These are phyloP conservation scores for Chelon labrosus DNA, from an alignment of 2,797 vertebrate species.

Conservation along the genomic window DNA sequence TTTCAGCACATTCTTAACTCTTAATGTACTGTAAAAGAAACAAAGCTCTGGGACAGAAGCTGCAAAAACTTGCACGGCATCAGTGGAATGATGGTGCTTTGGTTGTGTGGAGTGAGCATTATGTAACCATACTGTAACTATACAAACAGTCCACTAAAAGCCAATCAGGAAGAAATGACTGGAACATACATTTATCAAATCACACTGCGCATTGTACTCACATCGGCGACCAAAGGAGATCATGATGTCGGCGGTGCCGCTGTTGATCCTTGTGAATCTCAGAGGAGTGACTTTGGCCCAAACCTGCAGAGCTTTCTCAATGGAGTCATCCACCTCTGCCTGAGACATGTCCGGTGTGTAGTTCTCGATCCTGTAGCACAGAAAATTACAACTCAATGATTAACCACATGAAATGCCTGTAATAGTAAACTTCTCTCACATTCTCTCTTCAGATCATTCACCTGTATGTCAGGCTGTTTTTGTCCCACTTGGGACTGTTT, in stretches of 20 bases:
- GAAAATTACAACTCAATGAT: background rate
- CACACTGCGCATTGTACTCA: slow-evolving; percentile 28
- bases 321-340: slow-evolving; percentile 87
- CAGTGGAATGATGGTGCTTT: background rate
- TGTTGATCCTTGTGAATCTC: slow-evolving; percentile 86
- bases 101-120: slow-evolving; percentile 32
- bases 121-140: slow-evolving; percentile 10
- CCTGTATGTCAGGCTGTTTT: slow-evolving; percentile 91
- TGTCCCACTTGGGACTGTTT: slow-evolving; percentile 84
- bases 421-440: accelerated
- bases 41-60: background rate
- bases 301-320: slow-evolving; percentile 87
- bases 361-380: slow-evolving; percentile 87
- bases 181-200: too few species aligned
- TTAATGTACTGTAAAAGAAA: too few species aligned
- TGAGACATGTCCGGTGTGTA: slow-evolving; percentile 91
- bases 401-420: background rate
- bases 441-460: slow-evolving; percentile 58
- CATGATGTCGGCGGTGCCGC: slow-evolving; percentile 91
- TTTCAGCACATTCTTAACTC: background rate
- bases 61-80: slow-evolving; percentile 4
- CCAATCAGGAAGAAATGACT: background rate
- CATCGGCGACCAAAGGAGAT: slow-evolving; percentile 86
- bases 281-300: slow-evolving; percentile 93
- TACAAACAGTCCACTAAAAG: background rate